phyloP scores from a whole-genome alignment of 2,797 vertebrate species.

The Cossypha niveicapilla region DNA sequence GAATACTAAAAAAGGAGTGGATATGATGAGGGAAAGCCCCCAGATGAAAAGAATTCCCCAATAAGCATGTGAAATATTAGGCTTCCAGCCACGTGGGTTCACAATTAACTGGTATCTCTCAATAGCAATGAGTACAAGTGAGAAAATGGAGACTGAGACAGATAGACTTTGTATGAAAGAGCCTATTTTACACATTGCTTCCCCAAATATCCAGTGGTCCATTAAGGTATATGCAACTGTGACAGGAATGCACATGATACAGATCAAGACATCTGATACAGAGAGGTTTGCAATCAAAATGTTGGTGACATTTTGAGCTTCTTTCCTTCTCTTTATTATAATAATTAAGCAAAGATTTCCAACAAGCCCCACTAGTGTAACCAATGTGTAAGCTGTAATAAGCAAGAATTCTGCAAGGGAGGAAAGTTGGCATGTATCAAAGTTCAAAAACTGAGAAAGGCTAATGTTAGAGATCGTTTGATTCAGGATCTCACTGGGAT shows the following conservation, averaged over 20 bases:
- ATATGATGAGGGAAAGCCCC: conserved; percentile 68
- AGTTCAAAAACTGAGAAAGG: conserved; percentile 53
- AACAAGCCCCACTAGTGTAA: conserved; percentile 80
- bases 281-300: conserved; percentile 88
- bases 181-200: conserved; percentile 84
- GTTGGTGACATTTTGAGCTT: conserved; percentile 87
- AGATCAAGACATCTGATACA: conserved; percentile 87
- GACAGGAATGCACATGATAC: conserved; percentile 84
- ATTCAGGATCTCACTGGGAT: conserved; percentile 33
- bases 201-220: conserved; percentile 86
- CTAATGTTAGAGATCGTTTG: conserved; percentile 45
- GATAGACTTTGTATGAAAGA: conserved; percentile 85
- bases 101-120: conserved; percentile 77
- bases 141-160: conserved; percentile 86
- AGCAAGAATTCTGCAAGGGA: conserved; percentile 59
- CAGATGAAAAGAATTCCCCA: conserved; percentile 72
- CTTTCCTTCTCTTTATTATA: conserved; percentile 82
- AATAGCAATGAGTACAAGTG: conserved; percentile 84
- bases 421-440: conserved; percentile 63
- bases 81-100: conserved; percentile 76
- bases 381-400: conserved; percentile 74
- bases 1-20: conserved; percentile 71
- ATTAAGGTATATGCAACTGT: conserved; percentile 86
- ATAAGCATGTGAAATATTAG: conserved; percentile 68
- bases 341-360: conserved; percentile 87